Base-by-base conservation (phyloP, 1,140 invertebrate genomes). In the Drosophila quadrilineata region DNA sequence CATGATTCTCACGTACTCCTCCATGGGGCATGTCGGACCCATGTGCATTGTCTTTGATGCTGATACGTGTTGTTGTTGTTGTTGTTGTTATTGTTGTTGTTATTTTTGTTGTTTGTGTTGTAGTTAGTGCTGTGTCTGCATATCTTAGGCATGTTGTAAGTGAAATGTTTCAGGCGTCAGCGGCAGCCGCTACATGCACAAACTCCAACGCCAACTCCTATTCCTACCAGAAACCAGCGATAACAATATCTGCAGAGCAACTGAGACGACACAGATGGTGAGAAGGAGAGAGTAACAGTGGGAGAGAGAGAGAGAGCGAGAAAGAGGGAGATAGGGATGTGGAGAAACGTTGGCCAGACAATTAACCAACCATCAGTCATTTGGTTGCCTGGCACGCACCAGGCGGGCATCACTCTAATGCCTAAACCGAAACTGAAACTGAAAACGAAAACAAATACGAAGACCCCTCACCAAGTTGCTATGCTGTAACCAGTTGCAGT, bases 281-380 rank as follows among this genome's bases (percentile, higher is more conserved):
- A n/a, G n/a, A n/a, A n/a, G n/a, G n/a, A n/a, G n/a, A n/a, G n/a
- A n/a, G n/a, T n/a, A n/a, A n/a, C n/a, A n/a, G n/a, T n/a, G n/a
- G n/a, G n/a, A n/a, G n/a, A n/a, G n/a, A n/a, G n/a, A n/a, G n/a
- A n/a, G n/a, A n/a, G n/a, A n/a, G n/a, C n/a, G n/a, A n/a, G n/a
- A n/a, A n/a, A n/a, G n/a, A n/a, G n/a, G n/a, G n/a, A n/a, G n/a
- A n/a, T n/a, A n/a, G n/a, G n/a, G n/a, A n/a, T n/a, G n/a, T n/a
- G n/a, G n/a, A 80, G 84, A 84, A 76, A 77, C 76, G 38, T 72
- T 84, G 77, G 68, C 72, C 73, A 84, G 77, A 84, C 77, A 84
- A 84, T 84, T 84, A 82, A 82, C 79, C 77, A 84, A 75, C 77
- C 79, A 84, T 84, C 77, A 84, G 77, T 84, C 77, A 84, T 84